Evolutionary conservation across 2,888 invertebrate genomes (phyloP).

Genomic region (Meghimatium bilineatum): DNA sequence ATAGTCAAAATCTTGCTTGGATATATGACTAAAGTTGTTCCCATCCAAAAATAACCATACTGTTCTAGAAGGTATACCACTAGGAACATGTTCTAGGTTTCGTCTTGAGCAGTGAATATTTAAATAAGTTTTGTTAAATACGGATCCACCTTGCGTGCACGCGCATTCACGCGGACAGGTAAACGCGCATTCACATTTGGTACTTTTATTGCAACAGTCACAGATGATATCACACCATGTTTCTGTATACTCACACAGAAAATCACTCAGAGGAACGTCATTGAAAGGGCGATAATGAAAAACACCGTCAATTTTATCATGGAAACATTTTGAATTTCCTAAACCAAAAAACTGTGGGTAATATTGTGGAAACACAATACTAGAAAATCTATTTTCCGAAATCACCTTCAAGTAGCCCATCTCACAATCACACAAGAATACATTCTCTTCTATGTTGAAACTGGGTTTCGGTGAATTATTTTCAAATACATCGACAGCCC

Average conservation of each 20-base stretch:
- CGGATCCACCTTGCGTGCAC: constrained; percentile 47
- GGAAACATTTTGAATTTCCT: constrained; percentile 11
- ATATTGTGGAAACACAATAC: not conserved
- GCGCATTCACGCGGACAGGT: constrained; percentile 47
- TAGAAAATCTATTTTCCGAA: not conserved
- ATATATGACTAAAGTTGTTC: constrained; percentile 54
- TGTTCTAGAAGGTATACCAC: constrained; percentile 56
- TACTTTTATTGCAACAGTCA: constrained; percentile 32
- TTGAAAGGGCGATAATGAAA: constrained; percentile 18
- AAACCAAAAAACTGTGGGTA: constrained; percentile 39
- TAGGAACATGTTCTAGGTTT: constrained; percentile 54
- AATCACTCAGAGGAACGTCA: constrained; percentile 46
- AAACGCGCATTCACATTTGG: constrained; percentile 43
- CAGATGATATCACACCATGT: constrained; percentile 41
- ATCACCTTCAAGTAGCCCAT: constrained; percentile 52
- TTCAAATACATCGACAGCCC: constrained; percentile 11
- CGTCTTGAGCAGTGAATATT: constrained; percentile 55
- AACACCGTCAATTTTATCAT: not conserved
- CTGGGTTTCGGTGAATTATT: constrained; percentile 42
- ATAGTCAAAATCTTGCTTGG: not conserved
- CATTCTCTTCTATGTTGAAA: constrained; percentile 37
- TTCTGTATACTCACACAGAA: constrained; percentile 40
- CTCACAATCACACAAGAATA: constrained; percentile 46
- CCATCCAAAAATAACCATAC: constrained; percentile 61
- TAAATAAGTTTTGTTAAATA: constrained; percentile 9